Percentiles rank a stretch among this genome's conserved stretches.
Evolutionary conservation across 2,797 vertebrate species (phyloP).

Genomic region (Liparis tanakae): DNA sequence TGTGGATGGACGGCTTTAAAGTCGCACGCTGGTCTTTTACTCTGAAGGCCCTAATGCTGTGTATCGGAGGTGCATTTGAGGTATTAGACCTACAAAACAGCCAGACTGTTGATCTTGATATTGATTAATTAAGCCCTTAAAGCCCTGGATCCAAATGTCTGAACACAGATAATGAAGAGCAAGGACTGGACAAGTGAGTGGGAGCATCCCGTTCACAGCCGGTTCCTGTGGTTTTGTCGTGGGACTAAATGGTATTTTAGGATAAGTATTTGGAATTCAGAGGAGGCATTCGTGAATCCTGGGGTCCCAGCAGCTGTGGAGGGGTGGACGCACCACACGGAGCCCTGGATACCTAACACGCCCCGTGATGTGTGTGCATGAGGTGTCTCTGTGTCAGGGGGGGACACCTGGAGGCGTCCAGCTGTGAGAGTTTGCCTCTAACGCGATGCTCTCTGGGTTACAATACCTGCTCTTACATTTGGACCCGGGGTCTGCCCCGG

Average conservation of each 20-base stretch:
- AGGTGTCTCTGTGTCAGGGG: conserved; percentile 28
- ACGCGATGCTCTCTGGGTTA: conserved; percentile 4
- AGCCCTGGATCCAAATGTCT: neutral
- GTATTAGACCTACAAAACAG: neutral
- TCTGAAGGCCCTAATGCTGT: neutral
- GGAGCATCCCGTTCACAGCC: neutral
- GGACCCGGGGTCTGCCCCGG: conserved; percentile 14
- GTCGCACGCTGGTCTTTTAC: neutral
- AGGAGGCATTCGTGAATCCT: conserved; percentile 24
- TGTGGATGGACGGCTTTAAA: conserved; percentile 1
- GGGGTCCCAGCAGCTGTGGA: conserved; percentile 23
- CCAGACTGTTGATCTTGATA: neutral
- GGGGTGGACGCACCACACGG: conserved; percentile 29
- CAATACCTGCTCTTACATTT: conserved; percentile 21
- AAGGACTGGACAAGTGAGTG: neutral
- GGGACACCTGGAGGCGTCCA: conserved; percentile 43
- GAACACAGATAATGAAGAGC: neutral
- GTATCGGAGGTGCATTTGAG: neutral
- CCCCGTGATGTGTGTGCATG: conserved; percentile 30
- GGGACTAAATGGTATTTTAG: conserved; percentile 27
- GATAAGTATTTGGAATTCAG: conserved; percentile 17
- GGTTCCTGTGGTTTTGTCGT: conserved; percentile 11
- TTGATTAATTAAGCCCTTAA: neutral
- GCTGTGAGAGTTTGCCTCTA: conserved; percentile 31
- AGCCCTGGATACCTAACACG: conserved; percentile 23